Conservation (phyloP, 1,140 invertebrate species). For the Solenopsis invicta region DNA sequence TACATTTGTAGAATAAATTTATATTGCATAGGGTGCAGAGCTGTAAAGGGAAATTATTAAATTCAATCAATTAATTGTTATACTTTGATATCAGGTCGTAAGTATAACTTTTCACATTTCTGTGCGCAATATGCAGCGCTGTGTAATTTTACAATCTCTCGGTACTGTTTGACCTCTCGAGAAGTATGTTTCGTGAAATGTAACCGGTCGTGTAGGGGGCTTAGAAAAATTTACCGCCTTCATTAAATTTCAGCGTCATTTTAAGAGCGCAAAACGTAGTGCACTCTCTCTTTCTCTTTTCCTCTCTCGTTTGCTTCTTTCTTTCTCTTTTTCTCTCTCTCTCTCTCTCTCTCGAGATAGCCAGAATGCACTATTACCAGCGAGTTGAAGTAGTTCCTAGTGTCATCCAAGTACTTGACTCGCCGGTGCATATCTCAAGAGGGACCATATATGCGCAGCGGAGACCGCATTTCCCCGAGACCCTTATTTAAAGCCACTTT, state of each 20-base stretch:
- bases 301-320: background rate
- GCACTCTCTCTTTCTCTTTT: background rate
- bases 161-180: background rate
- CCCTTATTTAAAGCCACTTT: slow-evolving; percentile 38
- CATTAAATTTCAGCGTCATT: slow-evolving; percentile 44
- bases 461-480: slow-evolving; percentile 13
- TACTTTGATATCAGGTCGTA: background rate
- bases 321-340: too few species aligned
- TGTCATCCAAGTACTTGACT: slow-evolving; percentile 46
- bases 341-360: slow-evolving; percentile 15
- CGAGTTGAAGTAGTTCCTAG: slow-evolving; percentile 54
- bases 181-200: slow-evolving; percentile 13
- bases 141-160: slow-evolving; percentile 9
- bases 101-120: background rate
- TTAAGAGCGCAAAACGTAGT: slow-evolving; percentile 30
- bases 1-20: slow-evolving; percentile 1
- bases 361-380: slow-evolving; percentile 60
- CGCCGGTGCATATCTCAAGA: slow-evolving; percentile 37
- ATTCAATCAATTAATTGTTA: slow-evolving; percentile 9
- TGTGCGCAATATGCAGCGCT: background rate
- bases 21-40: background rate
- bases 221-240: slow-evolving; percentile 46
- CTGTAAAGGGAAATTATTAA: background rate
- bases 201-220: background rate
- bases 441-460: slow-evolving; percentile 34